Base-by-base conservation (phyloP, 2,797 vertebrate genomes). In the Parauchenoglanis ngamensis region DNA sequence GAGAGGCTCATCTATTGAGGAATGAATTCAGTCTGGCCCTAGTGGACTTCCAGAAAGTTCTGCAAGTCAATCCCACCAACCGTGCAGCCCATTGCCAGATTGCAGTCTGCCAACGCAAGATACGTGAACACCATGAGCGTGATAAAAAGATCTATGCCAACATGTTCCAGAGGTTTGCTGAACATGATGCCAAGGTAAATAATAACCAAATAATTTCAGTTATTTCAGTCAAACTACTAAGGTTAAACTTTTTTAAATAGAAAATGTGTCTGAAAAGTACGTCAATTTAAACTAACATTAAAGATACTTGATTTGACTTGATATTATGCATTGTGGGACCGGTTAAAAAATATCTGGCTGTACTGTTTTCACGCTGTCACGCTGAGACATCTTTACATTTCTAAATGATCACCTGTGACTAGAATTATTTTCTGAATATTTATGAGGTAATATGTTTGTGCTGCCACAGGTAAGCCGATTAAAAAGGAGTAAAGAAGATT, bases 161-260 rank as follows among this genome's bases (percentile, higher is more conserved):
- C 95, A 99, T 99, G 98, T 99, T 99, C 94, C 93, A 97, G 87
- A 99, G 98, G 92, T 99, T 99, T 86, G 98, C 98, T 0, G 98
- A 99, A 91, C 95, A 92, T 86, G 98, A 99, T 0, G 96, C 96
- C 11, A 98, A 98, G 97, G 98, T 98, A 88, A 31, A 21, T 15
- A 87, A 35, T 13, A 40, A 40, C 2, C 35, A 40, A 40, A 40
- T 40, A 40, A 40, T 40, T 40, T 56, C 28, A 28, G 15, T 15
- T 11, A 52, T 31, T 31, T 31, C 31, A 31, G 31, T 31, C 31
- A n/a, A 25, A 44, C 23, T 49, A n/a, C 5, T 6, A 76, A 13
- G 0, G 25, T 56, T 8, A 77, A 77, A 54, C n/a, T 28, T 0
- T 54, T 8, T 21, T 54, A 19, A 19, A 10, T n/a, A 49, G 46